Conservation (phyloP, 2,888 invertebrate genomes). For the Julus scandinavius region DNA sequence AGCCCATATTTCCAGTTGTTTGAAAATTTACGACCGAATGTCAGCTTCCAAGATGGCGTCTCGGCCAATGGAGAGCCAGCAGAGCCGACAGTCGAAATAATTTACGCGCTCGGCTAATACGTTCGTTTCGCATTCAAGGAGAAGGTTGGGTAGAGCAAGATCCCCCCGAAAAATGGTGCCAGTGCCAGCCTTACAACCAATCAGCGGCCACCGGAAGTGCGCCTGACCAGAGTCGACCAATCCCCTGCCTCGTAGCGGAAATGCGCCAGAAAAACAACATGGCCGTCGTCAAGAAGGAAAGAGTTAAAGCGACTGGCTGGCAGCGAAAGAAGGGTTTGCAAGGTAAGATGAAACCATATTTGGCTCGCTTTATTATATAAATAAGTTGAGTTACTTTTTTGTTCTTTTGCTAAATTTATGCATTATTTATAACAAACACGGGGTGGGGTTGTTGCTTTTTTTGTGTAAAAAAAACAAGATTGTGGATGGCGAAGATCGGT, state of each 20-base stretch:
- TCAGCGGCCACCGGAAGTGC: background rate
- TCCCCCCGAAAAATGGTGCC: slow-evolving; percentile 17
- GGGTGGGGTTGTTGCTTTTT: background rate
- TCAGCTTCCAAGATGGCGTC: slow-evolving; percentile 52
- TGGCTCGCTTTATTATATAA: slow-evolving; percentile 48
- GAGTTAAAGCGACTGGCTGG: slow-evolving; percentile 50
- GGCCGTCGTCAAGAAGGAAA: slow-evolving; percentile 27
- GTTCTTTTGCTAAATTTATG: background rate
- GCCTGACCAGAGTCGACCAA: slow-evolving; percentile 47
- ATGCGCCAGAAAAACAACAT: slow-evolving; percentile 42
- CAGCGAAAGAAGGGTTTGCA: slow-evolving; percentile 50
- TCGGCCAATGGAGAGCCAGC: slow-evolving; percentile 46
- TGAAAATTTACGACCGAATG: slow-evolving; percentile 32
- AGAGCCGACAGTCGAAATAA: slow-evolving; percentile 27
- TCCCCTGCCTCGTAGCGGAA: background rate
- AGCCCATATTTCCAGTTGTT: slow-evolving; percentile 50
- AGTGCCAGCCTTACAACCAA: slow-evolving; percentile 16
- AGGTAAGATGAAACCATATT: slow-evolving; percentile 51
- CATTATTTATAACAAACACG: slow-evolving; percentile 5
- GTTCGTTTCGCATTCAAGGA: slow-evolving; percentile 45
- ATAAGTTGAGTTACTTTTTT: slow-evolving; percentile 12
- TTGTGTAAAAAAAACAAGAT: background rate
- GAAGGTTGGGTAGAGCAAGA: slow-evolving; percentile 35
- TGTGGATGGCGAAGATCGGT: background rate
- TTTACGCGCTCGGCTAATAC: slow-evolving; percentile 47